Base-by-base conservation (phyloP, 2,797 vertebrate genomes). In the Acanthurus tractus region DNA sequence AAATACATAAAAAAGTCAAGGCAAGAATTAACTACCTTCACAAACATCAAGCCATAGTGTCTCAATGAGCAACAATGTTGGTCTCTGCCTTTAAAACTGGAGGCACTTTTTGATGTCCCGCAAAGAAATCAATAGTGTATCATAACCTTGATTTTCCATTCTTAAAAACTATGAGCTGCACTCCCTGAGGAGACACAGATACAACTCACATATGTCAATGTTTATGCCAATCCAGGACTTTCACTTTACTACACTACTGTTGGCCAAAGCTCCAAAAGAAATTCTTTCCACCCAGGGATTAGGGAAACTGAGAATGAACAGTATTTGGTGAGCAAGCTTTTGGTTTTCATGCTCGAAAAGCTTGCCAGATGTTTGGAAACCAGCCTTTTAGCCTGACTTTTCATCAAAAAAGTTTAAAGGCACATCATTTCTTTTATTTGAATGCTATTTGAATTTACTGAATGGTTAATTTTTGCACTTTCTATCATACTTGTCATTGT, bases 91-190 rank as follows among this genome's bases (percentile, higher is more conserved):
- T 70, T 70, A 34, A 74, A 80, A 65, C n/a, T 36, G 38, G 25
- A 79, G 67, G 50, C 42, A 65, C 73, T 68, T 22, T 50, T 74
- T 56, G 69, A 58, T 42, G 45, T 13, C 20, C 62, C 46, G 63
- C 29, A 73, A 73, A 12, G 15, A 61, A n/a, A 89, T 87, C 62
- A 78, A 86, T 85, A 77, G 76, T 56, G 59, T 17, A 78, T 75
- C 63, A 63, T 62, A 53, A 56, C n/a, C 49, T 63, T 22, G 63
- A 8, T 54, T 75, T 74, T 40, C 46, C 38, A 64, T 71, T 76
- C 22, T 67, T 58, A 63, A 44, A 81, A 18, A 10, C 12, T 34
- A 34, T 34, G 29, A 34, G 25, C 36, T 22, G 15, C 8, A 14
- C 3, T 73, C 50, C 68, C 50, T 15, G 8, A 64, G 36, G 29